Evolutionary conservation across 2,113 vertebrate species (phyloP), one percentile per base, ranked within the genome.

Genomic region (Labrus mixtus): DNA sequence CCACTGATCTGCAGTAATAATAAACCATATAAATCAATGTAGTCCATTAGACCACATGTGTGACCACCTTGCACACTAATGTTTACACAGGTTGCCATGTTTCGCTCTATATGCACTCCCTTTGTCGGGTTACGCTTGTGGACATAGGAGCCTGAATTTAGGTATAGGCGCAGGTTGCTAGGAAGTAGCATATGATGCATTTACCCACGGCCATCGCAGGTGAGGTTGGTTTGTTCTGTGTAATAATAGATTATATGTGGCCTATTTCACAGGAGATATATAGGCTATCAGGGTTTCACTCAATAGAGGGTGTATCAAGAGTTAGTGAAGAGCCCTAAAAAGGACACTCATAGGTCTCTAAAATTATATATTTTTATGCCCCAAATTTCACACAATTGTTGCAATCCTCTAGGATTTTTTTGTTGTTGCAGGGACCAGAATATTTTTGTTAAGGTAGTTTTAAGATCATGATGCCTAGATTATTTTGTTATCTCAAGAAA

Each of bases 141-240:
- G 25, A 77, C 62, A 78, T 17, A 78, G 51, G 25, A 50, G 43
- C 56, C 12, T 75, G 37, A 60, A 81, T 53, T 65, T 12, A 68
- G n/a, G 29, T 68, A 43, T 25, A 73, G 23, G 23, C 73, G 45
- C 6, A 15, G 64, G 86, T 85, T 88, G 78, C 82, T 71, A 79
- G 60, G 88, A 58, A 85, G 55, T 64, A 13, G 20, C 41, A 81
- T 64, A 16, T 62, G 37, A 64, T 64, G 25, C 39, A 37, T 72
- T 67, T 23, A 66, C 76, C 61, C 48, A 17, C 1, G 9, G 48
- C 57, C 17, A 65, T 58, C 1, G 5, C 17, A 67, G 55, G 59
- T 71, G 56, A 72, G 15, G 23, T 63, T 68, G 85, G 61, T 79
- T 83, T 80, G 79, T 20, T 83, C 1, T 43, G 25, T 71, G 10